Evolutionary conservation across 1,140 invertebrate species (phyloP).

Genomic region (Bombyx mori): ASM3026992v2 NC_085131.1:12847001-12847500

Average conservation of each 20-base stretch:
- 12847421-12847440: too few relatives aligned
- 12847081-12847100: constrained; percentile 90
- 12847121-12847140: constrained; percentile 84
- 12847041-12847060: constrained; percentile 83
- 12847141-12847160: constrained; percentile 85
- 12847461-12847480: not conserved
- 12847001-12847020: too few relatives aligned
- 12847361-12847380: too few relatives aligned
- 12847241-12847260: constrained; percentile 82
- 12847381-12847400: too few relatives aligned
- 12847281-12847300: not conserved
- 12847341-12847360: too few relatives aligned
- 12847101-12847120: constrained; percentile 95
- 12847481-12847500: not conserved
- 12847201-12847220: constrained; percentile 79
- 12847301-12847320: not conserved
- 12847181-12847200: constrained; percentile 72
- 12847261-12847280: constrained; percentile 77
- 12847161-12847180: constrained; percentile 87
- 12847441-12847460: too few relatives aligned
- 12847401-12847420: too few relatives aligned
- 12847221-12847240: constrained; percentile 84
- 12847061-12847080: constrained; percentile 91
- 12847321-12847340: too few relatives aligned
- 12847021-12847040: constrained; percentile 14